phyloP scores from a whole-genome alignment of 2,113 vertebrate species.

The Anoura caudifer region DNA sequence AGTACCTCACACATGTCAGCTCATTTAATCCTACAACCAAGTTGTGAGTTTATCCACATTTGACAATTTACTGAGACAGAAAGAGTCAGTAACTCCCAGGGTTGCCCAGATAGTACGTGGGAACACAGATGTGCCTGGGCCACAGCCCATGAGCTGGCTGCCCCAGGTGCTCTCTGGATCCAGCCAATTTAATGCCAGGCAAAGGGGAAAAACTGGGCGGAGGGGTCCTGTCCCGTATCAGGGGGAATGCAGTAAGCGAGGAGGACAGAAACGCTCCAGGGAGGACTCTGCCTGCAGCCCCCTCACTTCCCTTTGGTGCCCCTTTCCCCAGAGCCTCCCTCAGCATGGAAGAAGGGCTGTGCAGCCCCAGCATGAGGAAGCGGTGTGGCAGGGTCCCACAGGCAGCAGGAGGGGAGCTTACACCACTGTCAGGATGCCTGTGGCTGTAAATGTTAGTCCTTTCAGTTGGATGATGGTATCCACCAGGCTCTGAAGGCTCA shows the following conservation, averaged over 20 bases:
- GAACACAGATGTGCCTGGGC: neutral
- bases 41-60: neutral
- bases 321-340: neutral
- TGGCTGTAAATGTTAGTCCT: conserved; percentile 61
- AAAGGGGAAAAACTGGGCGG: neutral
- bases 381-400: accelerated
- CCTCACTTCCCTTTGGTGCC: accelerated
- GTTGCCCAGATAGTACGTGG: neutral
- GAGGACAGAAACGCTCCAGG: neutral
- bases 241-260: accelerated
- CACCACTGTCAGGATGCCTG: conserved; percentile 64
- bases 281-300: neutral
- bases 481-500: conserved; percentile 15
- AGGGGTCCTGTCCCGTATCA: neutral
- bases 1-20: neutral
- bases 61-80: neutral
- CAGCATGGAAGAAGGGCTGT: too few relatives aligned
- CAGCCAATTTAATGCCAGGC: neutral
- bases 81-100: neutral
- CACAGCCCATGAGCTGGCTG: neutral
- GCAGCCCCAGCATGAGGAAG: neutral
- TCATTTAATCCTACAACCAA: neutral
- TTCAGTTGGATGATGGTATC: neutral
- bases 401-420: conserved; percentile 7
- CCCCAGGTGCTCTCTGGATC: neutral